Base-by-base conservation (phyloP, 1,140 invertebrate genomes). In the Adoxophyes honmai region DNA sequence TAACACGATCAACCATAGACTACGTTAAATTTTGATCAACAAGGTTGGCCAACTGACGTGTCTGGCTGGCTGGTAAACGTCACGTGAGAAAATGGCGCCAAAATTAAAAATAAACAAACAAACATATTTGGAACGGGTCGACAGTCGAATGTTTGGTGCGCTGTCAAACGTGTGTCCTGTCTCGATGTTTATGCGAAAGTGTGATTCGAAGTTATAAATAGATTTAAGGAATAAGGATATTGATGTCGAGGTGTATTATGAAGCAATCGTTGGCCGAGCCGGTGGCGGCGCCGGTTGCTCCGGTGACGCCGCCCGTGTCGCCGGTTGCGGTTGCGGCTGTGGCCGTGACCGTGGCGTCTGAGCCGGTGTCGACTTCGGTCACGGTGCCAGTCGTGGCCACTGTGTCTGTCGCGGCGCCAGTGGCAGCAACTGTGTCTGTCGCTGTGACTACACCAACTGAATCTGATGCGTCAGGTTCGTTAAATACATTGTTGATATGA, bases 51-150 rank as follows among this genome's bases (percentile, higher is more conserved):
- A 34, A 52, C 55, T 60, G 48, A 53, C 59, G 70, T 55, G 59
- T 59, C 66, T 83, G 72, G 77, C 75, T 71, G 38, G 38, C 55
- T 34, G 75, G 70, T 60, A 53, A 75, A 63, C 75, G 72, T 77
- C 75, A 78, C 71, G 61, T 56, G 70, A 57, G 68, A 70, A 82
- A 73, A 76, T 81, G 81, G 85, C 85, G 82, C 82, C 81, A 86
- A 85, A 83, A 76, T 79, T 88, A 88, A 88, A 88, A 86, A 86
- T 86, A 88, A 86, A 88, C 75, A 85, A 85, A 84, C 75, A 71
- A 63, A 82, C 82, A 81, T 75, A 83, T 81, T 88, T 86, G 75
- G 82, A 88, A 83, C 81, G 67, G 37, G 59, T 55, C 78, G 81
- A 81, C 85, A 88, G 84, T 86, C 82, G 68, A 55, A 79, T 88